These are phyloP conservation scores for Mobula hypostoma DNA, from an alignment of 2,113 vertebrate species.

Conservation along the genomic window DNA sequence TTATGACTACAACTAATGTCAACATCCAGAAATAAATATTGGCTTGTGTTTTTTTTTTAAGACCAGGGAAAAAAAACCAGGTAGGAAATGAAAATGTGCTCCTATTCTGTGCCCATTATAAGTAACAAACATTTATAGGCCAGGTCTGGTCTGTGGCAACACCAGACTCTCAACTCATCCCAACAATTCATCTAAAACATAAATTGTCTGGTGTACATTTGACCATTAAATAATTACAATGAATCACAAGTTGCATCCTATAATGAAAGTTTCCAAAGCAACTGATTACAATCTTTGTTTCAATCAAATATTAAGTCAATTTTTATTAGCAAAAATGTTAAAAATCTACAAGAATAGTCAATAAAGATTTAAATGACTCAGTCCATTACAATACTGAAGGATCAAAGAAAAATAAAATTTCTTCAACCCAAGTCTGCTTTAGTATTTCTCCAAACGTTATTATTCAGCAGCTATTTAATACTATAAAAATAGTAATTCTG, in stretches of 20 bases:
- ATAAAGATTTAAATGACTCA: background rate
- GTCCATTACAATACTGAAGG: background rate
- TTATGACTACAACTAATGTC: background rate
- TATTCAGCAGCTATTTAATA: background rate
- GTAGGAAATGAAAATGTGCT: background rate
- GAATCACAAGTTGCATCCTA: background rate
- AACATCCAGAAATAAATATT: background rate
- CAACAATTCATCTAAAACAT: constrained; percentile 3
- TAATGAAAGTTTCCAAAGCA: background rate
- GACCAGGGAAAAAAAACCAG: background rate
- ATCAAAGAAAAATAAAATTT: background rate
- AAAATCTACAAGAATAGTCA: background rate
- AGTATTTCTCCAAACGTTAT: background rate
- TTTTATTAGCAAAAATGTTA: constrained; percentile 23
- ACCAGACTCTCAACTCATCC: background rate
- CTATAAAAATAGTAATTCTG: constrained; percentile 32
- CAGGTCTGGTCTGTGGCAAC: background rate
- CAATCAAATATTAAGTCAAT: constrained; percentile 13
- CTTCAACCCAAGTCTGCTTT: background rate
- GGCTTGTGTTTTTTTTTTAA: background rate
- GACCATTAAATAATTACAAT: background rate
- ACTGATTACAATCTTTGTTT: background rate
- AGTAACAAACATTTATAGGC: background rate
- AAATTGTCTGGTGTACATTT: background rate
- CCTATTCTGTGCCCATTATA: background rate